Conservation (phyloP, 1,140 invertebrate genomes). For the Nomia melanderi region DNA sequence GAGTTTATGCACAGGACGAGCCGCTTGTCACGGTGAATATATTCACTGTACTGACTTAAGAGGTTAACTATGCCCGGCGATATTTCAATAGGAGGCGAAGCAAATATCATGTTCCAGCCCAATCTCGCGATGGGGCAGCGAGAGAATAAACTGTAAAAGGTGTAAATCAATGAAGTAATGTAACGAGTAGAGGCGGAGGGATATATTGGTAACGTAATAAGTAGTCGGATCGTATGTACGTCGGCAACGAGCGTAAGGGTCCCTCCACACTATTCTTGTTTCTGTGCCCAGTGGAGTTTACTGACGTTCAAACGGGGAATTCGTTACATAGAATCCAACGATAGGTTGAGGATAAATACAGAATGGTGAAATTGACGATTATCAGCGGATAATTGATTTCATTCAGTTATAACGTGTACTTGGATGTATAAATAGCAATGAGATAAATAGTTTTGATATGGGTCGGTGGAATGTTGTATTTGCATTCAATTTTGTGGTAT, state of each 20-base stretch:
- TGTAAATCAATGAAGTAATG: slow-evolving; percentile 47
- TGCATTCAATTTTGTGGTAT: no score
- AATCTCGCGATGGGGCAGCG: slow-evolving; percentile 19
- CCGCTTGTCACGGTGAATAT: slow-evolving; percentile 43
- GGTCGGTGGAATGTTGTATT: no score
- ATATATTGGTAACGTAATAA: slow-evolving; percentile 52
- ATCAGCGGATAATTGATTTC: no score
- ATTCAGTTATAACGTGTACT: no score
- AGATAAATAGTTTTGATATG: no score
- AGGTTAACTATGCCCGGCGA: slow-evolving; percentile 44
- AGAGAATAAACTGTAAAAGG: slow-evolving; percentile 44
- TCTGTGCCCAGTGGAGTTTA: background rate
- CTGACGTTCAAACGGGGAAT: background rate
- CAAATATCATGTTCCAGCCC: slow-evolving; percentile 47
- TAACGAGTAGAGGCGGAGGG: slow-evolving; percentile 36
- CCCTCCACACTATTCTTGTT: background rate
- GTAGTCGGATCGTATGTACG: slow-evolving; percentile 46
- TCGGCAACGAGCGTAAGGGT: slow-evolving; percentile 7
- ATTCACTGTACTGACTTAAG: slow-evolving; percentile 46
- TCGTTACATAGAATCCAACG: background rate
- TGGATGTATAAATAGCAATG: no score
- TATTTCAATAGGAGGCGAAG: slow-evolving; percentile 52
- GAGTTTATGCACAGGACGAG: slow-evolving; percentile 34
- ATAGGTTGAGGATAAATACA: background rate
- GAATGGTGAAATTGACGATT: no score